Conservation (phyloP, 2,113 vertebrate species). For the Glareola pratincola region DNA sequence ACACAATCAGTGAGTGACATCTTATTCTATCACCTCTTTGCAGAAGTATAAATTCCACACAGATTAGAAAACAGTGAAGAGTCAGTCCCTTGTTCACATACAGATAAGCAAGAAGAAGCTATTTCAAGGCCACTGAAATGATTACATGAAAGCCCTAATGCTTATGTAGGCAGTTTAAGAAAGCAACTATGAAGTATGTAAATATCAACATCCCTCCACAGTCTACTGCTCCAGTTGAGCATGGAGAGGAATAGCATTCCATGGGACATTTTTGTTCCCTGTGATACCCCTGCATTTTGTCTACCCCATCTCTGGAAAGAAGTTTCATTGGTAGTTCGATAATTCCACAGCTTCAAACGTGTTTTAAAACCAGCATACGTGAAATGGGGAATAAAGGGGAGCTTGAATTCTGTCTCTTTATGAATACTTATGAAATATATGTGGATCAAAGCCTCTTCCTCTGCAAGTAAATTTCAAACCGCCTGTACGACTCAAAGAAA, state of each 20-base stretch:
- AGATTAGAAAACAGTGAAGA: neutral
- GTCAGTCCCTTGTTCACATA: neutral
- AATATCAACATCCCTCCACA: neutral
- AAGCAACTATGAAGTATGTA: neutral
- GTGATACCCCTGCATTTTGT: neutral
- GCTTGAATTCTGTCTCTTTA: constrained; percentile 40
- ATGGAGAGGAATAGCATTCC: neutral
- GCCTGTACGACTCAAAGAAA: constrained; percentile 37
- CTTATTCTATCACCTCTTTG: neutral
- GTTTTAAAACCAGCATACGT: constrained; percentile 30
- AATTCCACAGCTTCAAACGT: constrained; percentile 23
- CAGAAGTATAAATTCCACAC: neutral
- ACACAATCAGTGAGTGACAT: neutral
- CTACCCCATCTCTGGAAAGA: neutral
- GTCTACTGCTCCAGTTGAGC: neutral
- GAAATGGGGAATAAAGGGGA: constrained; percentile 31
- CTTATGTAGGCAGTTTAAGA: neutral
- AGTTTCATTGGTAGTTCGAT: constrained; percentile 15
- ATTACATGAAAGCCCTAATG: neutral
- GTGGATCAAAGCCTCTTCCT: constrained; percentile 40
- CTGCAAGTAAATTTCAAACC: constrained; percentile 35
- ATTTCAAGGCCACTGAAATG: neutral
- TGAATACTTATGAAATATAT: constrained; percentile 63
- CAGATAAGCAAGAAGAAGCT: neutral
- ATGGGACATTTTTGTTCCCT: neutral